These are phyloP conservation scores for Aphis craccivora DNA, from an alignment of 1,140 invertebrate species.

Conservation along the genomic window DNA sequence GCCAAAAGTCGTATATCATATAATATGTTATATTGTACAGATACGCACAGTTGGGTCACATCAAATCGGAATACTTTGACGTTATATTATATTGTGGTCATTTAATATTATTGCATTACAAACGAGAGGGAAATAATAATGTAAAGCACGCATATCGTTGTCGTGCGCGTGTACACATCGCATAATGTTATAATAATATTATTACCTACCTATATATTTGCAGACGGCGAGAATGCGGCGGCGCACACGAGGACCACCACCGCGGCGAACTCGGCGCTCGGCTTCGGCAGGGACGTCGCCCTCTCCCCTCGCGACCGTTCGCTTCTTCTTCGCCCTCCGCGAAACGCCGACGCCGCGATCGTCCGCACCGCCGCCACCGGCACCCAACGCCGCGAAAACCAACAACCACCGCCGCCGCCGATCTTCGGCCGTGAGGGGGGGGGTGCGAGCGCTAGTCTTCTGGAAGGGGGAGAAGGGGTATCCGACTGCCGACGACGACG, in stretches of 20 bases:
- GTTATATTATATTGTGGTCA: too few species aligned
- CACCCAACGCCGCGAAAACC: not conserved
- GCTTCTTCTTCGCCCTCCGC: not conserved
- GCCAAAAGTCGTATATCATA: not conserved
- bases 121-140: not conserved
- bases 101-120: too few species aligned
- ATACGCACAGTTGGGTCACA: not conserved
- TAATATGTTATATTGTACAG: too few species aligned
- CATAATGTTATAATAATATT: conserved; percentile 4
- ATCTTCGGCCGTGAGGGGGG: not conserved
- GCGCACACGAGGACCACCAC: not conserved
- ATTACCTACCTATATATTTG: not conserved
- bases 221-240: not conserved
- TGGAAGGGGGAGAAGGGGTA: not conserved
- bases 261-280: not conserved
- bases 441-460: too few species aligned
- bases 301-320: not conserved
- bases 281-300: not conserved
- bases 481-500: not conserved
- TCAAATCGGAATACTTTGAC: not conserved
- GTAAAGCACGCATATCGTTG: not conserved
- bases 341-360: not conserved
- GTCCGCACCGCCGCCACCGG: not conserved
- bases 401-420: not conserved
- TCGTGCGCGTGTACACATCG: not conserved